Conservation (phyloP, 2,797 vertebrate species). For the Coreius guichenoti region DNA sequence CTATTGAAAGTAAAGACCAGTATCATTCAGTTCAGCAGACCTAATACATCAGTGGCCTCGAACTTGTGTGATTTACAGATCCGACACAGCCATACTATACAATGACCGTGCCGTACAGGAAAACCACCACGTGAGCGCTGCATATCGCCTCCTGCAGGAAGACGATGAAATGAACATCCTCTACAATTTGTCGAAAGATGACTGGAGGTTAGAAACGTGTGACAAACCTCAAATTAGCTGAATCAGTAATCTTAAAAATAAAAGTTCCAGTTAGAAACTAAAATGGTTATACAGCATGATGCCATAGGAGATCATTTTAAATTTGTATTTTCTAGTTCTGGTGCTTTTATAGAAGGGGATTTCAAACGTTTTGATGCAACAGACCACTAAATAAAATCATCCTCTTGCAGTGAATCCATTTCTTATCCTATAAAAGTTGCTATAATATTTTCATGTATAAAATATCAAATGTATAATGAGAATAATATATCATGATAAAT, state of each 20-base stretch:
- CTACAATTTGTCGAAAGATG: slow-evolving; percentile 91
- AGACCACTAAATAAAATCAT: not conserved
- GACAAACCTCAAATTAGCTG: not conserved
- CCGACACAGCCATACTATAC: slow-evolving; percentile 93
- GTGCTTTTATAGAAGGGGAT: not conserved
- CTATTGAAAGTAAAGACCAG: not conserved
- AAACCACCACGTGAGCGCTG: slow-evolving; percentile 93
- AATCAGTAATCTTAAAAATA: not conserved
- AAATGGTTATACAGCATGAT: not conserved
- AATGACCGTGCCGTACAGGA: slow-evolving; percentile 94
- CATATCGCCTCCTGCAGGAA: slow-evolving; percentile 90
- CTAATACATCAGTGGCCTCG: not conserved
- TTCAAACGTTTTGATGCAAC: not conserved
- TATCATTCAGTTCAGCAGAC: not conserved
- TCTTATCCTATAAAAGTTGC: not conserved
- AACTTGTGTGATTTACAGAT: slow-evolving; percentile 77
- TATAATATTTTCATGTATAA: not conserved
- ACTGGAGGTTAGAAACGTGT: slow-evolving; percentile 88
- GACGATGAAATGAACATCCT: slow-evolving; percentile 96
- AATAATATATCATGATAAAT: not conserved
- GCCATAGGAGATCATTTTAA: not conserved
- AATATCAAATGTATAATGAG: not conserved
- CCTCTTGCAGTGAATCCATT: not conserved
- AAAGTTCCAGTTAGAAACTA: not conserved
- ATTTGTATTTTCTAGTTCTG: not conserved